Conservation (phyloP, 2,113 vertebrate genomes). For the Telmatochromis sp. region DNA sequence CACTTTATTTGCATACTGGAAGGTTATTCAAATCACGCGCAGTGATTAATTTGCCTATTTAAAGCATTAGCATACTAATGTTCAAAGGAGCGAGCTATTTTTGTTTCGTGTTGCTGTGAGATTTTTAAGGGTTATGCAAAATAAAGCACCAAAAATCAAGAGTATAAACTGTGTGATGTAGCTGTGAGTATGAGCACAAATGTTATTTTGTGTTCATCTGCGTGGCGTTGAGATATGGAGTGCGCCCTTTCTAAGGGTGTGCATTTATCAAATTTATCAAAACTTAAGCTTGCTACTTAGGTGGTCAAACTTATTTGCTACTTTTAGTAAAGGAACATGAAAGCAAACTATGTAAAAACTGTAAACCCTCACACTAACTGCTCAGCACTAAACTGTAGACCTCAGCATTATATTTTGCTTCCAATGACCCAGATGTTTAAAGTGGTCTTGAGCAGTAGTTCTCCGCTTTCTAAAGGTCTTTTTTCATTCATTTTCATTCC, state of each 20-base stretch:
- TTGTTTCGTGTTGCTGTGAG: neutral
- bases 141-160: neutral
- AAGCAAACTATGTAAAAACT: neutral
- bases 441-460: neutral
- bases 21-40: conserved; percentile 16
- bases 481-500: neutral
- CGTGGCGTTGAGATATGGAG: neutral
- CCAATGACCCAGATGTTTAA: neutral
- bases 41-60: conserved; percentile 15
- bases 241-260: neutral
- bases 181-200: neutral
- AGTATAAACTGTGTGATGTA: neutral
- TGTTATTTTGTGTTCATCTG: neutral
- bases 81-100: neutral
- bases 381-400: neutral
- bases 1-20: conserved; percentile 20
- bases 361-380: neutral
- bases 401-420: neutral
- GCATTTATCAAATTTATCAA: neutral
- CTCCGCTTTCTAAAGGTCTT: neutral
- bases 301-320: neutral
- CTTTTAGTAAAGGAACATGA: neutral
- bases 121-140: neutral
- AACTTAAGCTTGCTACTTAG: neutral
- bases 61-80: conserved; percentile 13